Base-by-base conservation (phyloP, 2,797 vertebrate species). In the Gouania willdenowi region DNA sequence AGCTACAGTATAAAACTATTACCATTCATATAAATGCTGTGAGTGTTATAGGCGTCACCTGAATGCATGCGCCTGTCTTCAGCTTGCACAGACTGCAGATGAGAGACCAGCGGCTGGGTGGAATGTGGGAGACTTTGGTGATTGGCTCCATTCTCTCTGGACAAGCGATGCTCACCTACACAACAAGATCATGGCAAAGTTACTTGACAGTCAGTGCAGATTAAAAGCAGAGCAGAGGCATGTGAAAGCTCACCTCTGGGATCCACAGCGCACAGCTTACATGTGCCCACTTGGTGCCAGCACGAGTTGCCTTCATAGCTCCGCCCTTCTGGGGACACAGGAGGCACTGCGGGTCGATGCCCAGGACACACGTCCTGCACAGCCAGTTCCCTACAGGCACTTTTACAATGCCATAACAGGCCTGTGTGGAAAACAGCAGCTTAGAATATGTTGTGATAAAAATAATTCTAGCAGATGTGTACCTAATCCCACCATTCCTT, bases 181-280 rank as follows among this genome's bases (percentile, higher is more conserved):
- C 10, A 18, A 16, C 8, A 20, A 2, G 6, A 3, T 2, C 14
- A 24, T 3, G 2, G 14, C 11, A n/a, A 14, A 1, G 3, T 11
- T 2, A 11, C 5, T 7, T 1, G 14, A 19, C 2, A 2, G 14
- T 12, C 3, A 3, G 4, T 13, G 19, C 3, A 5, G 1, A 10
- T 21, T 3, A 16, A 14, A 8, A 1, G 4, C 17, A 3, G 21
- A 23, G 3, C 18, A 5, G 17, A 18, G 17, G 17, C 18, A 17
- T 3, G 5, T 3, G 17, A 5, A 5, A 17, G 5, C 18, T 20
- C 3, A 98, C 97, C 92, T 99, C 97, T 7, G 97, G 97, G 75
- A 98, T 98, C 97, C 97, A 98, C 41, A 99, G 90, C 26, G 97
- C 95, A 62, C 97, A 99, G 86, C 97, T 99, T 18, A 99, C 97